Percentiles rank a stretch among this genome's conserved stretches.
Conservation (phyloP, 2,888 invertebrate genomes). For the Tribolium freemani region DNA sequence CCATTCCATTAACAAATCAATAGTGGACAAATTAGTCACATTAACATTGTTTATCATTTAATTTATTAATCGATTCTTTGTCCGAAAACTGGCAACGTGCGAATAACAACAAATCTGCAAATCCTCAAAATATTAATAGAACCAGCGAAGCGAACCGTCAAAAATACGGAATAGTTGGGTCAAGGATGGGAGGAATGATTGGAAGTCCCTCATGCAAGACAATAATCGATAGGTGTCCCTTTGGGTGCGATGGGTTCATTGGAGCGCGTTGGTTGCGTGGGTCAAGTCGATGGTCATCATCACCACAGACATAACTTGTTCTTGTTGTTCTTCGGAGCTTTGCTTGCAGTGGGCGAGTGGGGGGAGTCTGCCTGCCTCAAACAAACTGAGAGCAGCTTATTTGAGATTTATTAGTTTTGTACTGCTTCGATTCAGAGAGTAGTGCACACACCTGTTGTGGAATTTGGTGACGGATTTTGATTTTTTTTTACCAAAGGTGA, state of each 20-base stretch:
- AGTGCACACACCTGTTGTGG: conserved; percentile 13
- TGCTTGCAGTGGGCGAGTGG: conserved; percentile 16
- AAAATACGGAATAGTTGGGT: conserved; percentile 2
- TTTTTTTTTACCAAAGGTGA: neutral
- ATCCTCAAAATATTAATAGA: conserved; percentile 5
- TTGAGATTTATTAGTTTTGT: conserved; percentile 30
- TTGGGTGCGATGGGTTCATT: conserved; percentile 3
- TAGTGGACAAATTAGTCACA: neutral
- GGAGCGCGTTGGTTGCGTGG: neutral
- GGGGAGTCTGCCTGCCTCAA: neutral
- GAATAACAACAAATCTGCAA: neutral
- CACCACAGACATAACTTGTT: neutral
- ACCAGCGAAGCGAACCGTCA: neutral
- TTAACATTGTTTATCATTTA: neutral
- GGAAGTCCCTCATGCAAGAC: conserved; percentile 31
- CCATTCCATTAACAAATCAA: neutral
- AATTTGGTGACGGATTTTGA: neutral
- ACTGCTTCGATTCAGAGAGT: conserved; percentile 3
- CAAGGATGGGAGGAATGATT: conserved; percentile 15
- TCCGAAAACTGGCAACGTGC: neutral
- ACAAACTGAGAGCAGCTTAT: conserved; percentile 1
- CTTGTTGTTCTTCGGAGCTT: conserved; percentile 12
- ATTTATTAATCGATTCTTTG: neutral
- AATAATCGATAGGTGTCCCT: conserved; percentile 18
- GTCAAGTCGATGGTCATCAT: neutral